Base-by-base conservation (phyloP, 2,797 vertebrate species). In the Synanceia verrucosa region DNA sequence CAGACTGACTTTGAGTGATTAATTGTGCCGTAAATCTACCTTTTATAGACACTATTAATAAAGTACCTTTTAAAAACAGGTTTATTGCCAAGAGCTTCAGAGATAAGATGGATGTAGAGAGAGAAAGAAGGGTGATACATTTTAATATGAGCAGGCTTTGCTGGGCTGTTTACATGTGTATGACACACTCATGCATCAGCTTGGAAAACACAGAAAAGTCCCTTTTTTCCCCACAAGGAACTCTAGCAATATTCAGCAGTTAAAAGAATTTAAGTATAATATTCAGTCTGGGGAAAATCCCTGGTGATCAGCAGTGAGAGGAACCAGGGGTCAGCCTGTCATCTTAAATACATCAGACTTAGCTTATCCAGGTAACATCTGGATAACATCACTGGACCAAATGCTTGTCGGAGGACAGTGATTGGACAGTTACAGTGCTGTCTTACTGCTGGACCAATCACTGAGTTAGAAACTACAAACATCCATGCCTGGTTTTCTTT, bases 291-390 rank as follows among this genome's bases (percentile, higher is more conserved):
- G 50, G 70, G 72, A 83, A 81, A 88, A 85, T 86, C 88, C 88
- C 65, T 73, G 57, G 74, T 65, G 89, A 83, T 85, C 79, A 69
- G 65, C 74, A 53, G 58, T 2, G 77, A 77, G 86, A 89, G 68
- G 85, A 90, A 69, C 65, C 84, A 41, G 78, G 65, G 89, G 85
- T 88, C 79, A 81, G 70, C 19, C 81, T 86, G 87, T 88, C 87
- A 85, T 65, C 78, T 85, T 86, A 84, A 89, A 90, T 89, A 84
- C 76, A 70, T 85, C 84, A 86, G 55, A 52, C 78, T 82, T 70
- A 48, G 71, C 52, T 70, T 78, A 75, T 68, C 75, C 84, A 78
- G 66, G 86, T 77, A 84, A 79, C 82, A 90, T 88, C 89, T 90
- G 88, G 88, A 82, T 85, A 73, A 81, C 74, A 79, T 90, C 83